Conservation (phyloP, 2,888 invertebrate species). For the Hedychridium roseum region DNA sequence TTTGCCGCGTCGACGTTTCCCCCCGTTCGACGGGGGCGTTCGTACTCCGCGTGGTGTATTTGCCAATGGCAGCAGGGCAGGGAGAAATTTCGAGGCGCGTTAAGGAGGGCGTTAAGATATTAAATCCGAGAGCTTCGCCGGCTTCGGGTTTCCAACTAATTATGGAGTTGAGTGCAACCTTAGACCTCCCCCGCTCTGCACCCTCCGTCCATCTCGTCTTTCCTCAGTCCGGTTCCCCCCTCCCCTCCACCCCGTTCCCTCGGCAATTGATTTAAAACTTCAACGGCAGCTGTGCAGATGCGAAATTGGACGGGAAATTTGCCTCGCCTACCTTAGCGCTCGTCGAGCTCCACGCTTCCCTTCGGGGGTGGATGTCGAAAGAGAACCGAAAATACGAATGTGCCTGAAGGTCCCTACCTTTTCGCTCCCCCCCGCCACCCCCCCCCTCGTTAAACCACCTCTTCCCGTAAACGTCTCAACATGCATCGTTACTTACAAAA, state of each 20-base stretch:
- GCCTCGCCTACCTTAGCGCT: constrained; percentile 33
- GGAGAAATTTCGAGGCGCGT: constrained; percentile 46
- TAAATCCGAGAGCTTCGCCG: constrained; percentile 48
- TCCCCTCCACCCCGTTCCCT: constrained; percentile 19
- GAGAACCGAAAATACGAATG: constrained; percentile 5
- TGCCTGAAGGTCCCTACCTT: too few species aligned
- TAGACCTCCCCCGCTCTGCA: constrained; percentile 24
- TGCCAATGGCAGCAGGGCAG: constrained; percentile 41
- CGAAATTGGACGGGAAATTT: constrained; percentile 51
- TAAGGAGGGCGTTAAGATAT: constrained; percentile 56
- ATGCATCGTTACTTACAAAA: too few species aligned
- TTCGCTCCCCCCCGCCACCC: too few species aligned
- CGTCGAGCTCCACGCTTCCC: constrained; percentile 10
- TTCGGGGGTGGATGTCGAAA: neutral
- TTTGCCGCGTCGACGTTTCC: too few species aligned
- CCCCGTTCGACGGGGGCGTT: too few species aligned
- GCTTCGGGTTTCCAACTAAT: constrained; percentile 52
- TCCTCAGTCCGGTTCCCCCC: constrained; percentile 8
- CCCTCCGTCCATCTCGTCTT: neutral
- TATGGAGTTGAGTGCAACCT: constrained; percentile 54
- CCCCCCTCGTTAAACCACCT: too few species aligned
- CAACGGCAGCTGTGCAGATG: constrained; percentile 50
- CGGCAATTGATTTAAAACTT: constrained; percentile 58
- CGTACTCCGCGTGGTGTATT: too few species aligned
- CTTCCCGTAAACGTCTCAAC: too few species aligned